Evolutionary conservation across 2,113 vertebrate species (phyloP).

Genomic region (Mus musculus): GRCm39 chr3:149756501-149757000

Average conservation of each 20-base stretch:
- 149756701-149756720: slow-evolving; percentile 88
- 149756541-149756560: slow-evolving; percentile 80
- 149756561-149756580: slow-evolving; percentile 84
- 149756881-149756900: slow-evolving; percentile 79
- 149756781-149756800: slow-evolving; percentile 81
- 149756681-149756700: slow-evolving; percentile 89
- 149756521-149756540: slow-evolving; percentile 86
- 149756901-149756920: slow-evolving; percentile 75
- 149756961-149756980: slow-evolving; percentile 15
- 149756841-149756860: slow-evolving; percentile 82
- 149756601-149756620: slow-evolving; percentile 85
- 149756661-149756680: slow-evolving; percentile 92
- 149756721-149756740: slow-evolving; percentile 84
- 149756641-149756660: slow-evolving; percentile 84
- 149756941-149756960: background rate
- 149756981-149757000: slow-evolving; percentile 51
- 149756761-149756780: slow-evolving; percentile 80
- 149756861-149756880: slow-evolving; percentile 83
- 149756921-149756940: slow-evolving; percentile 71
- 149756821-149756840: slow-evolving; percentile 85
- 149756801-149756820: slow-evolving; percentile 81
- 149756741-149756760: slow-evolving; percentile 86
- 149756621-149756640: slow-evolving; percentile 87
- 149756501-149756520: slow-evolving; percentile 86
- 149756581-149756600: slow-evolving; percentile 74